Base-by-base conservation (phyloP, 2,797 vertebrate genomes). In the Xiphophorus birchmanni region DNA sequence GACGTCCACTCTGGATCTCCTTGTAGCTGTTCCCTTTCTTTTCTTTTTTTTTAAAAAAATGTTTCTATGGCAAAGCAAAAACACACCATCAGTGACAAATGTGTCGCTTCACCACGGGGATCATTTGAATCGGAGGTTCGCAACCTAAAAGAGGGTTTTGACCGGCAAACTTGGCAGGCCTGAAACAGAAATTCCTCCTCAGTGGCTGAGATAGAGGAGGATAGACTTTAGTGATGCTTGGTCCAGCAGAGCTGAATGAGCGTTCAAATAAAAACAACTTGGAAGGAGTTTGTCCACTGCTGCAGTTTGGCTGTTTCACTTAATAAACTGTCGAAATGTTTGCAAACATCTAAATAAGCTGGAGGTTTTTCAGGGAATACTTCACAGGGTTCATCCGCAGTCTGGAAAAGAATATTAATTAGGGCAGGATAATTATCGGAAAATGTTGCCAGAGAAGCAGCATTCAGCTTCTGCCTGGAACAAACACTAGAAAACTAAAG, bases 21-120 rank as follows among this genome's bases (percentile, higher is more conserved):
- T 21, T 60, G 74, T 18, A 35, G 47, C 75, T 47, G 65, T 77
- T 81, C 23, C 23, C 50, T 52, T 52, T 52, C 50, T 23, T 52
- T 23, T 52, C 50, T 8, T 9, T 9, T 18, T 52, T 9, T 52
- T 77, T 40, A 42, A n/a, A n/a, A n/a, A n/a, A 21, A 82, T 45
- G 84, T 84, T 82, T 26, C 84, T 83, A 79, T 73, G 60, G 80
- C 26, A n/a, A 75, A 73, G 21, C 44, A 21, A 73, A 82, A 82
- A 63, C 44, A 23, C 54, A 75, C 75, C 45, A 73, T 56, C 73
- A 73, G 79, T n/a, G 71, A 40, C 12, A 21, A 81, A 78, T 18
- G 21, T 12, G 74, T 23, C 40, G 47, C 73, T 80, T 78, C 67
- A 48, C 69, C 11, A 6, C 50, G 0, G 75, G 71, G 73, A 65